Conservation (phyloP, 1,140 invertebrate genomes). For the Drosophila parabipectinata region DNA sequence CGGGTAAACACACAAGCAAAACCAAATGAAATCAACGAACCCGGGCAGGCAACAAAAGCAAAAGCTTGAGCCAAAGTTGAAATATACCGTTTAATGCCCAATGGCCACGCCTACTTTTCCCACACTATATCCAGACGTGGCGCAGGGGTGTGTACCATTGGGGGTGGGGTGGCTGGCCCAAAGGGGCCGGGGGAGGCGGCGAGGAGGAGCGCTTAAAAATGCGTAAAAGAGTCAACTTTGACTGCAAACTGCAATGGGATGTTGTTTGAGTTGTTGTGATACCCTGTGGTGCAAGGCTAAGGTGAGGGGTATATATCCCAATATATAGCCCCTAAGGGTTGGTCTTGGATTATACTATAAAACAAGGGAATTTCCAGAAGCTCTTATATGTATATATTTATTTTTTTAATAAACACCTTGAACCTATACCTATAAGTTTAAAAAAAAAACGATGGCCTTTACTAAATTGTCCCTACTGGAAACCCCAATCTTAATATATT, state of each 20-base stretch:
- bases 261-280: conserved; percentile 53
- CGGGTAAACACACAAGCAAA: conserved; percentile 55
- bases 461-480: no score
- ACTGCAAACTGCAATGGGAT: conserved; percentile 62
- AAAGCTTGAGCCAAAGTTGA: conserved; percentile 72
- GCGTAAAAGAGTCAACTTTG: conserved; percentile 80
- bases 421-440: no score
- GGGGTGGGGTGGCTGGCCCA: conserved; percentile 1
- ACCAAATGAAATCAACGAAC: conserved; percentile 74
- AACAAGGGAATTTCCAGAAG: no score
- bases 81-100: conserved; percentile 79
- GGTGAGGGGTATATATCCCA: no score
- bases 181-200: conserved; percentile 6
- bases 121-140: conserved; percentile 54
- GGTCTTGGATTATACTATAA: neutral
- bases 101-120: conserved; percentile 76
- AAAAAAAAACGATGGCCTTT: no score
- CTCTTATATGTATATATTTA: no score
- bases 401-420: no score
- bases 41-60: conserved; percentile 54
- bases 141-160: neutral
- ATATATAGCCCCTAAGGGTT: neutral
- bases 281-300: conserved; percentile 2
- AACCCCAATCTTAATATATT: no score
- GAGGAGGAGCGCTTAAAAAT: conserved; percentile 65